Conservation (phyloP, 2,797 vertebrate species). For the Schizopygopsis pylzovi region DNA sequence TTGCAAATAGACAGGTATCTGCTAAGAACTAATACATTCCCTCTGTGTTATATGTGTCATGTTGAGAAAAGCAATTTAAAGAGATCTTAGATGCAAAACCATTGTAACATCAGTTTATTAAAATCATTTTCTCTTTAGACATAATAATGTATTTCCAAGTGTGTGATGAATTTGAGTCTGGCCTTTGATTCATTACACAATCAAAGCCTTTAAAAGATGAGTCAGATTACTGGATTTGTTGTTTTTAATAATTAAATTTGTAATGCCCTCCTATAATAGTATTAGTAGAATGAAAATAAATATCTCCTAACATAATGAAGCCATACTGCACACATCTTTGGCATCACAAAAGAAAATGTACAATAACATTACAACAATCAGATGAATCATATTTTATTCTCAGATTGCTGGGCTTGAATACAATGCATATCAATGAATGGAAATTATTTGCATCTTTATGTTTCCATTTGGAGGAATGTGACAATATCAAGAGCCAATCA, state of each 20-base stretch:
- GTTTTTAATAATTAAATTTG: slow-evolving; percentile 73
- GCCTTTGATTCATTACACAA: slow-evolving; percentile 72
- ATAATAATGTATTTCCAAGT: slow-evolving; percentile 60
- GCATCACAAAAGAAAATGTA: slow-evolving; percentile 38
- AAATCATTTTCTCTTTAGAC: slow-evolving; percentile 65
- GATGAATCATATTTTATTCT: slow-evolving; percentile 54
- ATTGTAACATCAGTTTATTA: slow-evolving; percentile 67
- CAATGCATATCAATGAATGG: slow-evolving; percentile 59
- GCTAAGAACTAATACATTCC: background rate
- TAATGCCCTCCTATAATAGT: slow-evolving; percentile 68
- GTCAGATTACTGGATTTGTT: slow-evolving; percentile 66
- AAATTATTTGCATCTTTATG: slow-evolving; percentile 57
- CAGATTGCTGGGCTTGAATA: slow-evolving; percentile 48
- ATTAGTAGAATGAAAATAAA: slow-evolving; percentile 61
- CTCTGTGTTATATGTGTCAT: background rate
- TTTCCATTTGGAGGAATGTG: slow-evolving; percentile 52
- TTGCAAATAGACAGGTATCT: background rate
- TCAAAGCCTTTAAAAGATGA: slow-evolving; percentile 71
- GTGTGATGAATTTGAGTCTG: slow-evolving; percentile 28
- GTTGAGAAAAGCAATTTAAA: background rate
- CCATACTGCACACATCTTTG: slow-evolving; percentile 56
- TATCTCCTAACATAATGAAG: slow-evolving; percentile 64
- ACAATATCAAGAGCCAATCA: slow-evolving; percentile 54
- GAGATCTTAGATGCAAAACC: slow-evolving; percentile 58
- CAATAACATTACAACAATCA: slow-evolving; percentile 63